Conservation (phyloP, 1,140 invertebrate species). For the Berghia stephanieae region DNA sequence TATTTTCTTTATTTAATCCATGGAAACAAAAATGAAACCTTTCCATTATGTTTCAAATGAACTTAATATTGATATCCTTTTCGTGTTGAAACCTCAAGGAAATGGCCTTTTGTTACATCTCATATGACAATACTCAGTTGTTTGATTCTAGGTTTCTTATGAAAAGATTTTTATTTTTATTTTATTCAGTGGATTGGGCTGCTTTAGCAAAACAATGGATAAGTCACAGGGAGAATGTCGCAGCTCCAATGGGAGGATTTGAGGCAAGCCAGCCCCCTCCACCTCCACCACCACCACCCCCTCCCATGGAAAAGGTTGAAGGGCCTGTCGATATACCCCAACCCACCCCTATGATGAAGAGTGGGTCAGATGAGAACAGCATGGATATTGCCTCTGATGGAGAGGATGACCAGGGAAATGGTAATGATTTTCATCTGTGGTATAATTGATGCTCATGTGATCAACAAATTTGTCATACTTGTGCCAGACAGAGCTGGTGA, state of each 20-base stretch:
- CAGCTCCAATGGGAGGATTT: conserved; percentile 48
- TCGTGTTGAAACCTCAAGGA: too few relatives aligned
- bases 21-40: too few relatives aligned
- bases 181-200: conserved; percentile 87
- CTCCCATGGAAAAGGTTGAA: conserved; percentile 12
- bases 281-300: conserved; percentile 36
- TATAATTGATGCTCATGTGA: too few relatives aligned
- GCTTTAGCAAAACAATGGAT: conserved; percentile 97
- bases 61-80: too few relatives aligned
- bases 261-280: conserved; percentile 11
- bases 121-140: too few relatives aligned
- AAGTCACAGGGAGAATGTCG: conserved; percentile 84
- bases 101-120: too few relatives aligned
- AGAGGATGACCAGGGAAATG: conserved; percentile 37
- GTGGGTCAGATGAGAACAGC: conserved; percentile 45
- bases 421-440: too few relatives aligned
- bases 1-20: too few relatives aligned
- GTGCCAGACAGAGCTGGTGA: too few relatives aligned
- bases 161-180: conserved; percentile 24
- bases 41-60: too few relatives aligned
- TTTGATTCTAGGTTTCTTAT: too few relatives aligned
- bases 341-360: conserved; percentile 17
- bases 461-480: too few relatives aligned
- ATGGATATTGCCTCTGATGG: conserved; percentile 47
- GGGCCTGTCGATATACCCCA: not conserved